Percentiles rank a stretch among this genome's conserved stretches.
These are phyloP conservation scores for Pelochelys cantorii DNA, from an alignment of 2,797 vertebrate species.

Conservation along the genomic window DNA sequence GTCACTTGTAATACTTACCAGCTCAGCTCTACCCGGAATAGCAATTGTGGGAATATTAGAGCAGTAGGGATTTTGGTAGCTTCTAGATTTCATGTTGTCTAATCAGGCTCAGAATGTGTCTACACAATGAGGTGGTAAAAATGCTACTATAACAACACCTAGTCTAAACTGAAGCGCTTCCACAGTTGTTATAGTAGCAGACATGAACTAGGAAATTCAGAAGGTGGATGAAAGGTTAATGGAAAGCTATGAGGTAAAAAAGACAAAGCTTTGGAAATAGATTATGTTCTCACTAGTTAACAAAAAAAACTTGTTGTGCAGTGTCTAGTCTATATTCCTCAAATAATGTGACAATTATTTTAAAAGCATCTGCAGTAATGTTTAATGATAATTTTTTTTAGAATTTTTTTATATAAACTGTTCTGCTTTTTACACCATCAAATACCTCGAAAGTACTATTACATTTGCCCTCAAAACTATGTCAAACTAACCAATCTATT, in stretches of 20 bases:
- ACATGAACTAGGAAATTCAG: constrained; percentile 39
- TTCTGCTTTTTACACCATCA: background rate
- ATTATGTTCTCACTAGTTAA: background rate
- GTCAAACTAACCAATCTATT: background rate
- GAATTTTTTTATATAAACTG: background rate
- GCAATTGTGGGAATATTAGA: constrained; percentile 26
- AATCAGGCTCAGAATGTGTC: constrained; percentile 57
- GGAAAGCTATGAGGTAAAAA: background rate
- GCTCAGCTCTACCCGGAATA: background rate
- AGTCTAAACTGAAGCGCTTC: constrained; percentile 36
- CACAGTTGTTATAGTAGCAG: constrained; percentile 17
- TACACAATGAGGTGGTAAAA: constrained; percentile 60
- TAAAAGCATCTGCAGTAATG: background rate
- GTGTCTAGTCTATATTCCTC: background rate
- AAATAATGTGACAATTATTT: background rate
- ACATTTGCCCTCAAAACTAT: background rate
- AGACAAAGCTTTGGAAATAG: background rate
- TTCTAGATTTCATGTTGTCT: constrained; percentile 51
- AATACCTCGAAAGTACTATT: background rate
- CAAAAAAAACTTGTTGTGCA: accelerated
- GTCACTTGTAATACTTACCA: too few species aligned
- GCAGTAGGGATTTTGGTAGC: constrained; percentile 17
- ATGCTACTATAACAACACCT: constrained; percentile 58
- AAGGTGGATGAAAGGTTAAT: background rate
- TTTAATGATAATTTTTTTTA: background rate